These are phyloP conservation scores for Paraplagusia blochii DNA, from an alignment of 2,113 vertebrate species.

Conservation along the genomic window DNA sequence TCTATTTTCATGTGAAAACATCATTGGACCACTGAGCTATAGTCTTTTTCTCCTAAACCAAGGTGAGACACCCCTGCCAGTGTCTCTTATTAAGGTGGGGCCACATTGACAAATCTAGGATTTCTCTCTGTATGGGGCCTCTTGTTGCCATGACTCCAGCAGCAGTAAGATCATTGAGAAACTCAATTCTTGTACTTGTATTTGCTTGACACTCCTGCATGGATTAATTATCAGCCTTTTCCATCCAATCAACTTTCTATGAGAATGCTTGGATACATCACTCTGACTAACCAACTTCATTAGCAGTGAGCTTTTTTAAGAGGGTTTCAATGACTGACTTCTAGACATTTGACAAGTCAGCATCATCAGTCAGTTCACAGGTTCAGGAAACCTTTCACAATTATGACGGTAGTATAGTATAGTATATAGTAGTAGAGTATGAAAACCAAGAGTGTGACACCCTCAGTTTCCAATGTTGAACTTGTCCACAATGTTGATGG, in stretches of 20 bases:
- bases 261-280: background rate
- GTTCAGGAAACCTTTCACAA: no score
- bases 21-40: background rate
- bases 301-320: background rate
- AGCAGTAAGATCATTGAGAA: background rate
- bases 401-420: no score
- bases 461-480: no score
- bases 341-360: background rate
- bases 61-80: background rate
- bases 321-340: background rate
- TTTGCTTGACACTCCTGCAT: background rate
- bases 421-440: no score
- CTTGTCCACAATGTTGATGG: no score
- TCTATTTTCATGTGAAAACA: constrained; percentile 11
- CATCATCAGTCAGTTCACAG: background rate
- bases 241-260: background rate
- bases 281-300: background rate
- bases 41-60: background rate
- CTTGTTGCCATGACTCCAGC: background rate
- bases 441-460: no score
- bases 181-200: background rate
- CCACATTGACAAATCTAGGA: no score
- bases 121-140: background rate
- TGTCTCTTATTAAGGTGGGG: background rate
- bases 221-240: background rate